Evolutionary conservation across 2,888 invertebrate species (phyloP).

Genomic region (Leptinotarsa rubiginosa): DNA sequence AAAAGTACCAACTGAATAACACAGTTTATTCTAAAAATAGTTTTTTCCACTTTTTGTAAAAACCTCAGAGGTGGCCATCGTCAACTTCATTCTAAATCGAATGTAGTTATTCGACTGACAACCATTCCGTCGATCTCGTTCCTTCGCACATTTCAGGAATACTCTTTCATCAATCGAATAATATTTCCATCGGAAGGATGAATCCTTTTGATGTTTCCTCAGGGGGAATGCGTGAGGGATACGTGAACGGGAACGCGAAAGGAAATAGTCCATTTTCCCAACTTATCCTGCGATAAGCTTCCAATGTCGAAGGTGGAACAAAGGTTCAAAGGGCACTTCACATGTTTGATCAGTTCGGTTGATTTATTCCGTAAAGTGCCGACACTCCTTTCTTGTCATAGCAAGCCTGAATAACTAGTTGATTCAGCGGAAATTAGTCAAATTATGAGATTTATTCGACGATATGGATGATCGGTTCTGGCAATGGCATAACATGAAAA

Average conservation of each 20-base stretch:
- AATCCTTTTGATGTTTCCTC: conserved; percentile 3
- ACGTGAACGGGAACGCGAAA: background rate
- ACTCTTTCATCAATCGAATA: background rate
- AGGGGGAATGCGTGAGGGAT: background rate
- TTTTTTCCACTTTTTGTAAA: no score
- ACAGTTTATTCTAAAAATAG: no score
- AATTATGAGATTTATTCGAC: background rate
- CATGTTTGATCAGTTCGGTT: background rate
- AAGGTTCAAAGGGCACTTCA: background rate
- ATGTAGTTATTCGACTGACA: background rate
- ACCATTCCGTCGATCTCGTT: background rate
- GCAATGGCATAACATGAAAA: no score
- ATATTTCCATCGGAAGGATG: background rate
- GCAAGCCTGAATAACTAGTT: background rate
- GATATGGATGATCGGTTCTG: no score
- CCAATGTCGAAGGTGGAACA: background rate
- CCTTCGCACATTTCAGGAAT: background rate
- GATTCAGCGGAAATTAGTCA: background rate
- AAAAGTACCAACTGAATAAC: no score
- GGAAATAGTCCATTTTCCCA: background rate
- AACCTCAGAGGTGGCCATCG: no score
- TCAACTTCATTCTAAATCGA: background rate
- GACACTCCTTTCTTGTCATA: background rate
- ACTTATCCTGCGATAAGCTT: background rate
- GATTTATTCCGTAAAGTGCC: background rate